phyloP scores from a whole-genome alignment of 2,797 vertebrate species.

The Champsocephalus esox region DNA sequence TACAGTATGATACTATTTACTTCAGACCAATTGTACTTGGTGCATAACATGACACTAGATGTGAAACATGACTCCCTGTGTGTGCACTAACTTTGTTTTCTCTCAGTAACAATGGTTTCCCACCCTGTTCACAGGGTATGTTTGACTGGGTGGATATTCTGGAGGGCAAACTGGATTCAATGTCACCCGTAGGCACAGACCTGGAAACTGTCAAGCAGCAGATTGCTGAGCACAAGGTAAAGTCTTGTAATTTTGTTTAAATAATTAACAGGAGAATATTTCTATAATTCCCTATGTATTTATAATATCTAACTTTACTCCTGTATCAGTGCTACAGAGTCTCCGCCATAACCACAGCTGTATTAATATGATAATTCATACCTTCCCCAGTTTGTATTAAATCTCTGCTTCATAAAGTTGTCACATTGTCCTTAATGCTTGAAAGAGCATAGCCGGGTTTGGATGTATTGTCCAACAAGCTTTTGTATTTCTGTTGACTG shows the following conservation, averaged over 20 bases:
- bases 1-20: conserved; percentile 2
- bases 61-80: conserved; percentile 63
- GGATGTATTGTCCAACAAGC: conserved; percentile 32
- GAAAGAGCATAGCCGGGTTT: conserved; percentile 16
- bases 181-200: conserved; percentile 97
- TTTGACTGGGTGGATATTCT: conserved; percentile 99
- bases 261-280: not conserved
- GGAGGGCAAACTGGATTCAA: conserved; percentile 93
- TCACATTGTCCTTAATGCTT: conserved; percentile 51
- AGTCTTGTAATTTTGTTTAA: conserved; percentile 34
- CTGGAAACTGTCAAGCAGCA: conserved; percentile 98
- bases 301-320: conserved; percentile 10
- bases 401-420: conserved; percentile 14
- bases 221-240: conserved; percentile 97
- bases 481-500: conserved; percentile 54
- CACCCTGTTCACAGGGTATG: conserved; percentile 87
- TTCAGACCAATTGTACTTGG: conserved; percentile 5
- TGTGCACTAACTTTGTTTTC: conserved; percentile 50
- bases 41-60: conserved; percentile 27
- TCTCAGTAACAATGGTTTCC: conserved; percentile 61
- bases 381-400: conserved; percentile 28
- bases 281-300: not conserved
- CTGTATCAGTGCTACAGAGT: conserved; percentile 3
- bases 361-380: conserved; percentile 61
- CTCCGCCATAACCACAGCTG: conserved; percentile 55